Evolutionary conservation across 2,113 vertebrate species (phyloP).

Genomic region (Anhinga anhinga): DNA sequence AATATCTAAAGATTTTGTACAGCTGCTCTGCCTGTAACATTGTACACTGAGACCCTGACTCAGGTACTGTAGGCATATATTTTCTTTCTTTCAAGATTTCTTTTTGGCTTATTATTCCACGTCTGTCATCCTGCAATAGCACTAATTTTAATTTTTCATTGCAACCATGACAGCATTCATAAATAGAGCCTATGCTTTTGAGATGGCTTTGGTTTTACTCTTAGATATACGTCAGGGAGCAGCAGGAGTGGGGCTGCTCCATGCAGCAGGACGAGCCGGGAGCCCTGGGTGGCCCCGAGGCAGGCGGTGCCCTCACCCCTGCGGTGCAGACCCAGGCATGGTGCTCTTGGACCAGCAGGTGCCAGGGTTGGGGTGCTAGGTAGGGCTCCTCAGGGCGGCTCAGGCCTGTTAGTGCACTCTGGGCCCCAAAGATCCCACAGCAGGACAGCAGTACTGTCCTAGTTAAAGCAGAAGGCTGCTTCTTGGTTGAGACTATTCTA

Average conservation of each 20-base stretch:
- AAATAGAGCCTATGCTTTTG: neutral
- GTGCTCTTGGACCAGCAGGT: neutral
- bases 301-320: neutral
- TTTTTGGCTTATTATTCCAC: neutral
- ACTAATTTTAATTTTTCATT: neutral
- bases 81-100: neutral
- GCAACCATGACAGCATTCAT: neutral
- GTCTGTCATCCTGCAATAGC: neutral
- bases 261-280: rapidly evolving
- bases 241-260: neutral
- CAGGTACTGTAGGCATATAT: neutral
- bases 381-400: neutral
- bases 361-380: neutral
- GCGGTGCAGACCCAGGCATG: neutral
- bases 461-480: neutral
- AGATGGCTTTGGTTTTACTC: neutral
- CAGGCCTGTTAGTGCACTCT: neutral
- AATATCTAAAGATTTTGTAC: neutral
- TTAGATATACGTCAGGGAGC: neutral
- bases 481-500: neutral
- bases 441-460: neutral
- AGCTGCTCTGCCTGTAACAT: neutral
- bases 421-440: neutral
- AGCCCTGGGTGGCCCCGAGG: neutral
- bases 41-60: neutral